A percentile compares a stretch with the other conserved stretches of the same genome.
Evolutionary conservation across 1,140 invertebrate genomes (phyloP).

Genomic region (Samia ricini): DNA sequence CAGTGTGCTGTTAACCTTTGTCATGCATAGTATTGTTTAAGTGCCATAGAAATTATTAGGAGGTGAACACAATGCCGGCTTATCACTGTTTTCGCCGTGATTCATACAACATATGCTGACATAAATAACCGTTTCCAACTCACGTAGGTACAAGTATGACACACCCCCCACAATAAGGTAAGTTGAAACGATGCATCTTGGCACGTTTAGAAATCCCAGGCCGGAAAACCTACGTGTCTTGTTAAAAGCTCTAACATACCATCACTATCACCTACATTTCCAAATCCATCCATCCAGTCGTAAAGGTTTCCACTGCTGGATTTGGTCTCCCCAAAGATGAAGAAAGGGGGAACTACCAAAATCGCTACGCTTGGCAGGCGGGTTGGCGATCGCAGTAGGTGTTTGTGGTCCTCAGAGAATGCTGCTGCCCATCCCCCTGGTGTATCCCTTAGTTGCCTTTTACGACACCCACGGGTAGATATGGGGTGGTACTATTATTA

Average conservation of each 20-base stretch:
- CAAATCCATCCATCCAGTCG: not conserved
- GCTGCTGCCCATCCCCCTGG: too few relatives aligned
- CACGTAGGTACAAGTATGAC: constrained; percentile 1
- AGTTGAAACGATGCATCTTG: not conserved
- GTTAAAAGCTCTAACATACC: not conserved
- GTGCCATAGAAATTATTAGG: not conserved
- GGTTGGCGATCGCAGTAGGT: too few relatives aligned
- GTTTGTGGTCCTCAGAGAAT: too few relatives aligned
- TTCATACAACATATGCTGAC: not conserved
- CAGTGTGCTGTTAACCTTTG: not conserved
- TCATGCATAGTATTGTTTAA: not conserved
- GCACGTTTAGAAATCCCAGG: not conserved
- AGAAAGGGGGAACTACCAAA: too few relatives aligned
- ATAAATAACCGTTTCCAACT: not conserved
- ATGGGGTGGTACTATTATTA: too few relatives aligned
- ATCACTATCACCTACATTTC: not conserved
- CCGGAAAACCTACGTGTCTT: not conserved
- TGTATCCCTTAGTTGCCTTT: too few relatives aligned
- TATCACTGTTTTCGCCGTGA: constrained; percentile 3
- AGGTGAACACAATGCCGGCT: constrained; percentile 6
- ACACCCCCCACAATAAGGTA: constrained; percentile 1
- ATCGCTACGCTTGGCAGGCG: too few relatives aligned
- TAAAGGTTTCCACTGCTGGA: not conserved
- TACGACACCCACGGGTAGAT: too few relatives aligned
- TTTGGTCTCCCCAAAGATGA: too few relatives aligned